These are phyloP conservation scores for Sebastes steindachneri DNA, from an alignment of 2,797 vertebrate species.

Conservation along the genomic window DNA sequence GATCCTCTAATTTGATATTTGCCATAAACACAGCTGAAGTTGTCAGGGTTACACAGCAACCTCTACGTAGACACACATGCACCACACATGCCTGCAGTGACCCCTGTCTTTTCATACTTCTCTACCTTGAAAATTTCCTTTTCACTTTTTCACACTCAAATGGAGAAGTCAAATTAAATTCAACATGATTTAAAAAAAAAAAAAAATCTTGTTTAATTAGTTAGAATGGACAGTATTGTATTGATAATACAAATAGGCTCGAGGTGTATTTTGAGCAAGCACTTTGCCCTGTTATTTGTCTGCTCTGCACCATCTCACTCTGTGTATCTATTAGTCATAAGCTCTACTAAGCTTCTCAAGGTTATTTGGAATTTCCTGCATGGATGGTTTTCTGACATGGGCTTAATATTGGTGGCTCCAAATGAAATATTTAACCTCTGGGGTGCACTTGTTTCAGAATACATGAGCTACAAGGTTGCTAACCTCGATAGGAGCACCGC, in stretches of 20 bases:
- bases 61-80: background rate
- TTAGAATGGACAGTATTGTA: background rate
- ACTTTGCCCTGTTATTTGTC: background rate
- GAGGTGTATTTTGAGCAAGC: background rate
- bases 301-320: background rate
- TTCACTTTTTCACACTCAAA: background rate
- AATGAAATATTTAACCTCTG: constrained; percentile 38
- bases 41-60: background rate
- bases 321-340: constrained; percentile 32
- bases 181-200: background rate
- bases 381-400: constrained; percentile 24
- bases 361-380: constrained; percentile 42
- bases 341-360: constrained; percentile 28
- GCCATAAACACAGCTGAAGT: background rate
- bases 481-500: background rate
- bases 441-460: constrained; percentile 2
- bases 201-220: background rate
- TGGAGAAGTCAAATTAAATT: background rate
- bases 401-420: constrained; percentile 13
- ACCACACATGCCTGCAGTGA: background rate
- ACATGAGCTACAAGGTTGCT: background rate
- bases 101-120: background rate
- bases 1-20: background rate
- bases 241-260: background rate
- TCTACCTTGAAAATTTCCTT: background rate